phyloP scores from a whole-genome alignment of 1,140 invertebrate species.

The Oncopodura yosiiana region DNA sequence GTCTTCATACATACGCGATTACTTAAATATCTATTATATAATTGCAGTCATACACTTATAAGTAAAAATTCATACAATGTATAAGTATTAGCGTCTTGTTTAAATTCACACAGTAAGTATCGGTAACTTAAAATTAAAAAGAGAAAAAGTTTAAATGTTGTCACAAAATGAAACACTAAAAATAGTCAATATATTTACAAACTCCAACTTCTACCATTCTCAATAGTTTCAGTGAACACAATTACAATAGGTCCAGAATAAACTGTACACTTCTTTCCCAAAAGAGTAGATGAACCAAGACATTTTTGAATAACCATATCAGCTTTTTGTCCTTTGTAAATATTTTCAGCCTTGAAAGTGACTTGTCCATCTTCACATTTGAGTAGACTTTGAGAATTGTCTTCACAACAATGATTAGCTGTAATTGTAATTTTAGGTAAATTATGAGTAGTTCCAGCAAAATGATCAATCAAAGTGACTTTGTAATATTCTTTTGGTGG shows the following conservation, averaged over 20 bases:
- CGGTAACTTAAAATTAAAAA: too few species aligned
- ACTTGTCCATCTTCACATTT: conserved; percentile 32
- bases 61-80: too few species aligned
- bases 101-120: too few species aligned
- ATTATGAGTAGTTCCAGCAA: conserved; percentile 35
- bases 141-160: too few species aligned
- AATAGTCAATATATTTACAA: too few species aligned
- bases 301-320: conserved; percentile 38
- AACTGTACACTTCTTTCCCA: conserved; percentile 35
- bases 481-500: conserved; percentile 34
- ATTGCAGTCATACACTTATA: too few species aligned
- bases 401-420: too few species aligned
- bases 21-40: too few species aligned
- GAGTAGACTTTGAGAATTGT: conserved; percentile 24
- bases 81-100: too few species aligned
- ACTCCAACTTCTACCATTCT: conserved; percentile 26
- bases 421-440: conserved; percentile 35
- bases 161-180: too few species aligned
- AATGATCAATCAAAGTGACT: conserved; percentile 37
- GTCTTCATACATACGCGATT: too few species aligned
- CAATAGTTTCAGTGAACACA: conserved; percentile 27
- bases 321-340: conserved; percentile 39
- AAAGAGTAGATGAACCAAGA: conserved; percentile 32
- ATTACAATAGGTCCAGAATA: conserved; percentile 36
- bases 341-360: conserved; percentile 36